Percentiles rank a stretch among this genome's conserved stretches.
phyloP scores from a whole-genome alignment of 2,797 vertebrate genomes.

The Muscicapa striata region DNA sequence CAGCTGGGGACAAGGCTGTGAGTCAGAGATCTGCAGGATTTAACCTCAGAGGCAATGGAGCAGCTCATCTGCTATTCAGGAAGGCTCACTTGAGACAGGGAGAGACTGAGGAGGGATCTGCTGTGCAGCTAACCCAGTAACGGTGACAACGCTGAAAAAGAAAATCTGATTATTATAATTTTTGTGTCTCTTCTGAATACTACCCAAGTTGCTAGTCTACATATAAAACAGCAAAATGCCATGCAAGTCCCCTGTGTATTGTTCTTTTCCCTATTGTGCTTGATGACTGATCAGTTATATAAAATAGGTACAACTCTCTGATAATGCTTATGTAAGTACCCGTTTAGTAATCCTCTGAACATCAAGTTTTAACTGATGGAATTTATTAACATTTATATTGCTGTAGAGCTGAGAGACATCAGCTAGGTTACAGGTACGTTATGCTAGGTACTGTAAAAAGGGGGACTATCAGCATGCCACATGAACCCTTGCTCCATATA shows the following conservation, averaged over 20 bases:
- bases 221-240: not conserved
- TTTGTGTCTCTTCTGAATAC: conserved; percentile 7
- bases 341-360: conserved; percentile 55
- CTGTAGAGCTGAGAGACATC: not conserved
- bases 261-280: conserved; percentile 20
- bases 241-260: not conserved
- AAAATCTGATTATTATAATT: conserved; percentile 29
- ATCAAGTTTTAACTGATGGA: not conserved
- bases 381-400: conserved; percentile 57
- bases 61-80: not conserved
- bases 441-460: not conserved
- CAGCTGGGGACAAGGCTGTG: not conserved
- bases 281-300: conserved; percentile 43
- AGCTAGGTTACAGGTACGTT: not conserved
- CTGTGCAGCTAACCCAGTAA: not conserved
- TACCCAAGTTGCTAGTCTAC: not conserved
- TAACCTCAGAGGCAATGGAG: not conserved
- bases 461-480: not conserved
- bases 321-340: conserved; percentile 43
- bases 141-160: not conserved
- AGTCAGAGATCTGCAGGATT: not conserved
- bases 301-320: conserved; percentile 34
- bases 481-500: not conserved
- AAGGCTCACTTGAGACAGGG: not conserved
- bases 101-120: not conserved